Evolutionary conservation across 2,888 invertebrate genomes (phyloP).

Genomic region (Erebia aethiops): DNA sequence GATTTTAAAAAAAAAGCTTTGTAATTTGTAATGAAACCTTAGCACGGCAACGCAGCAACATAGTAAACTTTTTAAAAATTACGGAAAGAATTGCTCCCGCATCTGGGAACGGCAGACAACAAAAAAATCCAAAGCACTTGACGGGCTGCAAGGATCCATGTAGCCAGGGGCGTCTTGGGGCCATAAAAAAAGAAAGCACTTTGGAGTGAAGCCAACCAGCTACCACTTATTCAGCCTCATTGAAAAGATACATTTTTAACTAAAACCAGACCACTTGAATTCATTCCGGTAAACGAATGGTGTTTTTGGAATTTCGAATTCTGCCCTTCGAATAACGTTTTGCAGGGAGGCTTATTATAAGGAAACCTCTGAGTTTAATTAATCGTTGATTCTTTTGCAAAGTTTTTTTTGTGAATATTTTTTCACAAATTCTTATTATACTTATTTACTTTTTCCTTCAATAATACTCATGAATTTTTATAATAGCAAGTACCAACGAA

Average conservation of each 20-base stretch:
- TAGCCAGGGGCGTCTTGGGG: constrained; percentile 55
- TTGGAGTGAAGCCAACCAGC: constrained; percentile 72
- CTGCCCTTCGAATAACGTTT: constrained; percentile 2
- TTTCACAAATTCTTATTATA: too few relatives aligned
- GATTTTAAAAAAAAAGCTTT: too few relatives aligned
- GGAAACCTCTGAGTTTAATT: background rate
- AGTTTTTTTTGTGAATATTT: too few relatives aligned
- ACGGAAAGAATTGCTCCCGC: constrained; percentile 26
- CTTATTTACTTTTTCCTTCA: too few relatives aligned
- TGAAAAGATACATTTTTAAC: constrained; percentile 59
- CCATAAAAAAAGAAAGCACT: constrained; percentile 77
- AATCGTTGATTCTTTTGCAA: too few relatives aligned
- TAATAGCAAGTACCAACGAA: too few relatives aligned
- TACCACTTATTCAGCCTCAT: constrained; percentile 66
- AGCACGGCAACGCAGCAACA: background rate
- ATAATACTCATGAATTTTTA: too few relatives aligned
- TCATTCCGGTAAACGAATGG: constrained; percentile 20
- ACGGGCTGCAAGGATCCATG: constrained; percentile 61
- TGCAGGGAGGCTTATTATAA: constrained; percentile 16
- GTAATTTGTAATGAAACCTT: background rate
- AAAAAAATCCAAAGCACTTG: constrained; percentile 60
- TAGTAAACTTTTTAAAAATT: constrained; percentile 1
- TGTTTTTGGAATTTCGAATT: constrained; percentile 21
- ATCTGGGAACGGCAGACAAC: constrained; percentile 45
- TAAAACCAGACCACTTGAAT: constrained; percentile 34